A percentile compares a stretch with the other conserved stretches of the same genome.
These are phyloP conservation scores for Polyodon spathula DNA, from an alignment of 2,113 vertebrate genomes.

Conservation along the genomic window DNA sequence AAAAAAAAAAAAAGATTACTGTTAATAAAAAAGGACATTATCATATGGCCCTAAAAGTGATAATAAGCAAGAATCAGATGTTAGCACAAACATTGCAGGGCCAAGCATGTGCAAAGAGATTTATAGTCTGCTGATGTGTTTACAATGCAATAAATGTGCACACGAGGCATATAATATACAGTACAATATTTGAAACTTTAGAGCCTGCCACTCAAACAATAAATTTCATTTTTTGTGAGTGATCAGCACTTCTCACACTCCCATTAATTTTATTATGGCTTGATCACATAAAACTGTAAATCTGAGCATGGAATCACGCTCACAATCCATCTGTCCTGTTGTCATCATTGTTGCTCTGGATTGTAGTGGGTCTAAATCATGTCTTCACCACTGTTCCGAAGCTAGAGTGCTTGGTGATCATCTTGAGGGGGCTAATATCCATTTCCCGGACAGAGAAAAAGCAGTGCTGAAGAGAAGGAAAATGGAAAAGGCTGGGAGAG, in stretches of 20 bases:
- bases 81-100: not conserved
- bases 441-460: not conserved
- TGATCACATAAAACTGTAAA: slow-evolving; percentile 1
- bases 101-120: not conserved
- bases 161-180: not conserved
- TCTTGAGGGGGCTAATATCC: not conserved
- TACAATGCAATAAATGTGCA: not conserved
- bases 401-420: not conserved
- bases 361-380: not conserved
- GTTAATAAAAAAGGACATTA: not conserved
- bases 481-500: not conserved
- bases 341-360: not conserved
- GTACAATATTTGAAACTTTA: not conserved
- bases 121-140: not conserved
- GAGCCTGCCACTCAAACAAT: not conserved
- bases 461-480: not conserved
- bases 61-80: not conserved
- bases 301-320: not conserved
- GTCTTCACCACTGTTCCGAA: not conserved
- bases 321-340: not conserved
- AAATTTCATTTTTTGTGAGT: not conserved
- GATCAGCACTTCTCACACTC: not conserved
- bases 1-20: too few species aligned
- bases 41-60: not conserved
- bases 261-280: not conserved